Base-by-base conservation (phyloP, 2,888 invertebrate genomes). In the Troglohyphantes excavatus region DNA sequence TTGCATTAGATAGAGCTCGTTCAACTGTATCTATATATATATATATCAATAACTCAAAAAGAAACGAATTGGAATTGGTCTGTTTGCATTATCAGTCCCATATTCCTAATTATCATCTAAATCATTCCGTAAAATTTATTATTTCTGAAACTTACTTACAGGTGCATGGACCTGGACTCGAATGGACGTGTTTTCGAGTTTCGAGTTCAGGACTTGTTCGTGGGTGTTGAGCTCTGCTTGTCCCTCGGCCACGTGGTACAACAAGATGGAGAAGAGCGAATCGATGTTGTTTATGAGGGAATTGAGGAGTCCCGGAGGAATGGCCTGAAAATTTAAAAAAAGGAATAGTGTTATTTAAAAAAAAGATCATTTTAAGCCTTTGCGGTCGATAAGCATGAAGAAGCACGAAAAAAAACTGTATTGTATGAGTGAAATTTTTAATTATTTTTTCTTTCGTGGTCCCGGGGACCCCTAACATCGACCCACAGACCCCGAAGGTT, bases 191-290 rank as follows among this genome's bases (percentile, higher is more conserved):
- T 94, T 94, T 11, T 93, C 93, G 6, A 94, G 93, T 39, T 93
- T 93, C 0, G 95, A 95, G 17, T 94, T 93, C 82, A 95, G 92
- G 1, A 27, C 21, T 43, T 82, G 82, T 17, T 88, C 82, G 17
- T 59, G 39, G 0, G 17, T 6, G 2, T 61, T 88, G 43, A 76
- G 39, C 11, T 88, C 75, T 2, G 82, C 53, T 33, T 59, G 53
- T 27, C 88, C 88, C 2, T 75, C 53, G 0, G 33, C 82, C n/a
- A 95, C 94, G 92, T 96, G 96, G 92, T 95, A 95, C 90, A 94
- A 93, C n/a, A 96, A 93, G 90, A 96, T 93, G n/a, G 95, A 94
- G 78, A 94, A 93, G 39, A 96, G 93, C 90, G 95, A 94, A 33
- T 94, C 93, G 26, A 92, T 92, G 91, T 95, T 93, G n/a, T 93